Base-by-base conservation (phyloP, 2,113 vertebrate species). In the Arothron firmamentum region DNA sequence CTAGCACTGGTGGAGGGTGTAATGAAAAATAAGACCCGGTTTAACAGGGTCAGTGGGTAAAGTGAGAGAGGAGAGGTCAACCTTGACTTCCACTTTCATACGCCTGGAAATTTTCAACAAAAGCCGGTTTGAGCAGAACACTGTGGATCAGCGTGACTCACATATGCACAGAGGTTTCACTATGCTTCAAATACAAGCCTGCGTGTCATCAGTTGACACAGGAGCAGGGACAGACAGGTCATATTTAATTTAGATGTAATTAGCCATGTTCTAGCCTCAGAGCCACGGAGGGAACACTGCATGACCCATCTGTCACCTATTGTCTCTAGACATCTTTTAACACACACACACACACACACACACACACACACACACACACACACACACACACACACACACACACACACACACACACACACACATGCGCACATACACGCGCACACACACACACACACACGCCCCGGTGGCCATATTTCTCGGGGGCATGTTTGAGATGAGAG, bases 221-320 rank as follows among this genome's bases (percentile, higher is more conserved):
- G 6, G 52, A 31, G 17, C 28, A 16, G 66, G 70, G 77, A 82
- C 74, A 75, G 60, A 59, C 67, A 70, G 82, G 79, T 87, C 79
- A 78, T 84, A 69, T 85, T 78, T 88, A 88, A 88, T 88, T 81
- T 85, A 87, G 76, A 80, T 60, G 71, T 81, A 82, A 86, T 87
- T 86, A 87, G 75, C 72, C 28, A 6, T 60, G 67, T 63, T 81
- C 77, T 68, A 67, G 75, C 67, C 76, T 63, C 73, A 65, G 53
- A 78, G 56, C 75, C 79, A 82, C 65, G 49, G 71, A 79, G 80
- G 52, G 45, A 77, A 50, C 59, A 50, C 65, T 62, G 73, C 58
- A 66, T 72, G 68, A 77, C 79, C 85, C 80, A 83, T 87, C 87
- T 87, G 83, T 84, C 73, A 71, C 52, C 53, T 28, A 49, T 56